Evolutionary conservation across 2,113 vertebrate species (phyloP), one percentile per base, ranked within the genome.

Genomic region (Nothobranchius kuhntae): DNA sequence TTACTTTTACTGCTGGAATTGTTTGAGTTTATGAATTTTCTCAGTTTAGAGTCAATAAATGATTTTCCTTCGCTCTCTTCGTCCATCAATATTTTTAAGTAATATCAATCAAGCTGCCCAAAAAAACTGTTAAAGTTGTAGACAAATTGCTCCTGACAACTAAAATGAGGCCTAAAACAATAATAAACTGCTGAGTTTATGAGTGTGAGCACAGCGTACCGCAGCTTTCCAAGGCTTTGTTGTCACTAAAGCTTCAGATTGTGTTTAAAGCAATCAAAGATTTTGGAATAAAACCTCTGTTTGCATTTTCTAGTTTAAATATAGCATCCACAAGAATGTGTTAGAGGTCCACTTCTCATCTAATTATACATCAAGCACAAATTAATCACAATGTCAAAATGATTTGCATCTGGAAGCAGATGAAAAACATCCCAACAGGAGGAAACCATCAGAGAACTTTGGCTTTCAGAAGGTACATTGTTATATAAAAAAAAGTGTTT

Each of bases 401-500:
- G 71, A 73, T 63, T 55, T 61, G 61, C 1, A 13, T 36, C 73
- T 76, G 54, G 59, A 77, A 35, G 57, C 57, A 42, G 50, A 68
- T 67, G 47, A 82, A 60, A 77, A 57, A 12, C 51, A 68, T 71
- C 45, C 5, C 61, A 64, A 75, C 70, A 69, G 54, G 26, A 51
- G 54, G 61, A 73, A 81, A 58, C 40, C 40, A 75, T 76, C 35
- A 38, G 40, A 71, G 71, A 10, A 7, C 67, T 71, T 21, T 50
- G 53, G 47, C 59, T 77, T 30, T 63, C 44, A 47, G 54, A 66
- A 70, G 35, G 61, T 48, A 45, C 17, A n/a, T 0, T 73, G 40
- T 73, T 65, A 48, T 72, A 21, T 8, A 30, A n/a, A 73, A 15
- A 65, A 45, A 70, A 61, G 66, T 73, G 66, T 86, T 91, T 87